Base-by-base conservation (phyloP, 1,140 invertebrate genomes). In the Tachypleus tridentatus region DNA sequence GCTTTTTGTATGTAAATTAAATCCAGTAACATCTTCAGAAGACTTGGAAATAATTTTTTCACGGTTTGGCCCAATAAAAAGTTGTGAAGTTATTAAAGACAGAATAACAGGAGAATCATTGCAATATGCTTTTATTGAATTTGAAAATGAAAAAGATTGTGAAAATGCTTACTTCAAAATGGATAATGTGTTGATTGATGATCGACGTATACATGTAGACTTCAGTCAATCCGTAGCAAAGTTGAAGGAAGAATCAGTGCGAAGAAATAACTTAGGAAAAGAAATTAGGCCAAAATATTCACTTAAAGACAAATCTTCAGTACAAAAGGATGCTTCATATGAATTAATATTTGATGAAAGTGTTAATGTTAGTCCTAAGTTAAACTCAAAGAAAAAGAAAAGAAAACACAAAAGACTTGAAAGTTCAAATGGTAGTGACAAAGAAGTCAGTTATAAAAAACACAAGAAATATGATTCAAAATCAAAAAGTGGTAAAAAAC, bases 141-240 rank as follows among this genome's bases (percentile, higher is more conserved):
- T 99, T 82, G 90, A 89, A 67, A 87, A 96, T 68, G 67, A 71
- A 86, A 75, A 97, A 76, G 85, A 94, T 7, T 99, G 97, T 80
- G 97, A 99, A 80, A 88, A 92, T 70, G 97, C 97, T 4, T 99
- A 94, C 79, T 97, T 99, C 72, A 99, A 99, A 82, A 99, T 99
- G 97, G 96, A 98, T 74, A 99, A 99, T 80, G 96, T 99, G 0
- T 79, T 99, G 0, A 99, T 99, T 72, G 97, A 99, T 79, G 97
- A 99, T 75, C 79, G 97, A 58, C 81, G 97, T 71, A 99, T 99
- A 71, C 97, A 99, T 77, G 97, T 99, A 3, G 97, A 99, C 77
- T 99, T 99, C 79, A 97, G 93, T 71, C 97, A 99, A 75, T 97
- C 93, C 57, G 96, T 99, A 1, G 85, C 93, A 0, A 97, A 96